Conservation (phyloP, 2,888 invertebrate species). For the Molorchus minor region DNA sequence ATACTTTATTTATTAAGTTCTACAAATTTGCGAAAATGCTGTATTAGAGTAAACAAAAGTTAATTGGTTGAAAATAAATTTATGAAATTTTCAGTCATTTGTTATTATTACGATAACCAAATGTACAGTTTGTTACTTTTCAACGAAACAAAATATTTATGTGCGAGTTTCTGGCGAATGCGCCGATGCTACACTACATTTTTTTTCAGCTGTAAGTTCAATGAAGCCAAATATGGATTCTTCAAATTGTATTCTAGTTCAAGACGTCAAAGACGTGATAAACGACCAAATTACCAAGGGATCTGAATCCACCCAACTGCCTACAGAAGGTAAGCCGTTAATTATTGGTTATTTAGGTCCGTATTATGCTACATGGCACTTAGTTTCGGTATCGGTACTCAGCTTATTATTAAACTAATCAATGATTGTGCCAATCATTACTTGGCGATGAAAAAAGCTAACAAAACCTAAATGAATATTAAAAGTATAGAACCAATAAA, state of each 20-base stretch:
- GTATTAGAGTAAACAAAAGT: too few species aligned
- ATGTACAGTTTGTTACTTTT: background rate
- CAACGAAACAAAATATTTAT: background rate
- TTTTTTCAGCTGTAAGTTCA: constrained; percentile 85
- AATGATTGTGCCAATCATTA: too few species aligned
- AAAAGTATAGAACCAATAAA: too few species aligned
- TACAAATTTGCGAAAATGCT: too few species aligned
- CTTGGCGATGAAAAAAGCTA: too few species aligned
- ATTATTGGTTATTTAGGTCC: too few species aligned
- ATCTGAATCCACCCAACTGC: constrained; percentile 74
- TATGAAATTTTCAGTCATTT: background rate
- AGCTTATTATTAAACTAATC: too few species aligned
- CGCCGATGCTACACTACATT: constrained; percentile 20
- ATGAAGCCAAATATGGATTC: constrained; percentile 90
- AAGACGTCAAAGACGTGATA: constrained; percentile 87
- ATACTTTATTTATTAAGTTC: too few species aligned
- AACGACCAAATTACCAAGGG: constrained; percentile 86
- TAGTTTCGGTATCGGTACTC: too few species aligned
- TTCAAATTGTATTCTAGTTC: constrained; percentile 88
- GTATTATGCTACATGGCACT: too few species aligned
- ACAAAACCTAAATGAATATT: too few species aligned
- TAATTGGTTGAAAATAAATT: too few species aligned
- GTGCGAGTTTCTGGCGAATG: background rate
- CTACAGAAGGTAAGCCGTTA: constrained; percentile 71
- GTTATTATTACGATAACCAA: background rate